phyloP scores from a whole-genome alignment of 2,797 vertebrate genomes.

The Eulemur rubriventer region DNA sequence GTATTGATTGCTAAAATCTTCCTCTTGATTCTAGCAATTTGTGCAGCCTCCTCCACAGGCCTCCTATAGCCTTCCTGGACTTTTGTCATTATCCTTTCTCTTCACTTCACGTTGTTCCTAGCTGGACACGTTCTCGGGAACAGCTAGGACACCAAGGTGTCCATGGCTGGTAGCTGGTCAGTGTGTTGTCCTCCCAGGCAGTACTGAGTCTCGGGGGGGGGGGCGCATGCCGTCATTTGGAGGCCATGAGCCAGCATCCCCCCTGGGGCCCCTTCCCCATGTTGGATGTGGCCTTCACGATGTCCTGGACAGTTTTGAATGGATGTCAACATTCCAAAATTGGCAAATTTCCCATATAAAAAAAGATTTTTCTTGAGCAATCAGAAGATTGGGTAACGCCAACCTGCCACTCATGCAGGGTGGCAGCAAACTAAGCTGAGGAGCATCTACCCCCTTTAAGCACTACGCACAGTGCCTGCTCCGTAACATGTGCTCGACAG shows the following conservation, averaged over 20 bases:
- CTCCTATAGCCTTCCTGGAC: not conserved
- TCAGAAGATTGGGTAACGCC: not conserved
- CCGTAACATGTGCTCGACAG: no score
- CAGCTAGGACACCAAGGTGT: not conserved
- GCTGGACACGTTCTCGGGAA: not conserved
- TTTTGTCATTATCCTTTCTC: not conserved
- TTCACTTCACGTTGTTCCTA: not conserved
- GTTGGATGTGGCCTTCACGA: not conserved
- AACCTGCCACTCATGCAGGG: no score
- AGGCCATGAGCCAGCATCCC: not conserved
- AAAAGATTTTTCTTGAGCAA: not conserved
- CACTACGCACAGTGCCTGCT: not conserved
- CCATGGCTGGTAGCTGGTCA: fast-evolving
- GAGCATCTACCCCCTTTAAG: not conserved
- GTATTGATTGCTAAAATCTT: not conserved
- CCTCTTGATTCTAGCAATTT: not conserved
- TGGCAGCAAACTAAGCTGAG: not conserved
- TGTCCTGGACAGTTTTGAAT: not conserved
- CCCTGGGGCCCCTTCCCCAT: fast-evolving
- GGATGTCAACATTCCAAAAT: not conserved
- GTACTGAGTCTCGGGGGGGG: no score
- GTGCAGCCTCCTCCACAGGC: not conserved
- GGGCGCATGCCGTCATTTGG: no score
- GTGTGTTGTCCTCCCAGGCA: not conserved
- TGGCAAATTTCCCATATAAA: not conserved